Evolutionary conservation across 1,140 invertebrate genomes (phyloP), one percentile per base, ranked within the genome.

Genomic region (Leptonema lineaticorne): DNA sequence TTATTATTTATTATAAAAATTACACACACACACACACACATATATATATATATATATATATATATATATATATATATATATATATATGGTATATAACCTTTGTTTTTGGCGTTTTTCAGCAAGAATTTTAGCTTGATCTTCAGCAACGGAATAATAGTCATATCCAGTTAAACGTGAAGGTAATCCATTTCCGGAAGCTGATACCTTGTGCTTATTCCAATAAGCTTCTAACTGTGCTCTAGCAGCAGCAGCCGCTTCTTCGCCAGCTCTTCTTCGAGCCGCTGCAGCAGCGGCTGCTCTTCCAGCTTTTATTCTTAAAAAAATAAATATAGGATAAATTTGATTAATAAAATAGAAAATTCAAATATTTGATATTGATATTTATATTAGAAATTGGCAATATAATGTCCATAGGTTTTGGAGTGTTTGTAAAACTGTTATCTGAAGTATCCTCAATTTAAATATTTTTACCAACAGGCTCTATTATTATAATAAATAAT

Each of bases 221-320:
- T 73, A 69, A 27, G 64, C 68, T 20, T 60, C 24, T 8, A 73
- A 60, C 16, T 67, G 18, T 9, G 37, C 53, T 6, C 71, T 65
- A 11, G 71, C 45, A 29, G 28, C 53, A 4, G 33, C 60, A 18
- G 64, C 71, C 7, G 60, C 56, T 1, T 60, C 71, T 58, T 59
- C 59, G 0, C 59, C 65, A 4, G 64, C 66, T 11, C 71, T 57
- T 14, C 68, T 57, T 5, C 68, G 63, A 16, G 50, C 48, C 16
- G 71, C 71, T 22, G 48, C 29, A 0, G 45, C 37, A 6, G 59
- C 71, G 0, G 71, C 71, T 27, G 60, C 68, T 37, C 56, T 56
- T 5, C 71, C 71, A 11, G 71, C 50, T 46, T 68, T 59, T n/a
- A 48, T 3, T 22, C 62, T 50, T 41, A 11, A 33, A 41, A 11